A percentile compares a stretch with the other conserved stretches of the same genome.
These are phyloP conservation scores for Drosophila limbata DNA, from an alignment of 2,888 invertebrate genomes.

Conservation along the genomic window DNA sequence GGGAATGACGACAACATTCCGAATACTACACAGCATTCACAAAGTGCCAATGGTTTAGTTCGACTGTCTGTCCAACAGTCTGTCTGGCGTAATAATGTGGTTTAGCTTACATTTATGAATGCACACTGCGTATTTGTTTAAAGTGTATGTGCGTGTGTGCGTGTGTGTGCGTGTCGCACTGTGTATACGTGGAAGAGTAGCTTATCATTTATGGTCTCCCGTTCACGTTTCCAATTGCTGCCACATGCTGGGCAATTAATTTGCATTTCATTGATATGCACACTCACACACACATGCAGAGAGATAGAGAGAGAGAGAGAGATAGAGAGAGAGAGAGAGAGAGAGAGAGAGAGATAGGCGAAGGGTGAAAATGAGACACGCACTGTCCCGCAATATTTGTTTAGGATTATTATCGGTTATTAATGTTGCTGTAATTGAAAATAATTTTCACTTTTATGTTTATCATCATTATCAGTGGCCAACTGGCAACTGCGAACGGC, in stretches of 20 bases:
- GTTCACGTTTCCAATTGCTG: constrained; percentile 64
- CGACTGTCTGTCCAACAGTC: background rate
- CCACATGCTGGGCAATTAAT: constrained; percentile 73
- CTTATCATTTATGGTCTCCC: constrained; percentile 58
- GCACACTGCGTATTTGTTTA: constrained; percentile 50
- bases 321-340: background rate
- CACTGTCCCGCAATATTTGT: constrained; percentile 66
- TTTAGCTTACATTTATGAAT: constrained; percentile 69
- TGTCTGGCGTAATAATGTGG: constrained; percentile 54
- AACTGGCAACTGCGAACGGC: constrained; percentile 25
- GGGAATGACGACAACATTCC: constrained; percentile 39
- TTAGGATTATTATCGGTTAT: constrained; percentile 82
- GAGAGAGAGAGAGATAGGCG: background rate
- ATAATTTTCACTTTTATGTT: constrained; percentile 81
- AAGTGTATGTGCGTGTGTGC: constrained; percentile 26
- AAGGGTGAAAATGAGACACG: background rate
- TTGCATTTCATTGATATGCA: constrained; percentile 79
- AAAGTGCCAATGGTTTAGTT: constrained; percentile 48
- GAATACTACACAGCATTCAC: constrained; percentile 37
- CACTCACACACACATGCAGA: constrained; percentile 43
- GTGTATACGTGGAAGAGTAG: constrained; percentile 36
- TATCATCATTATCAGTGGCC: constrained; percentile 58
- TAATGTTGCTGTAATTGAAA: constrained; percentile 81
- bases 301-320: background rate
- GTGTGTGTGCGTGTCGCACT: constrained; percentile 11